A percentile compares a stretch with the other conserved stretches of the same genome.
These are phyloP conservation scores for Catajapyx aquilonaris DNA, from an alignment of 1,140 invertebrate species.

Conservation along the genomic window DNA sequence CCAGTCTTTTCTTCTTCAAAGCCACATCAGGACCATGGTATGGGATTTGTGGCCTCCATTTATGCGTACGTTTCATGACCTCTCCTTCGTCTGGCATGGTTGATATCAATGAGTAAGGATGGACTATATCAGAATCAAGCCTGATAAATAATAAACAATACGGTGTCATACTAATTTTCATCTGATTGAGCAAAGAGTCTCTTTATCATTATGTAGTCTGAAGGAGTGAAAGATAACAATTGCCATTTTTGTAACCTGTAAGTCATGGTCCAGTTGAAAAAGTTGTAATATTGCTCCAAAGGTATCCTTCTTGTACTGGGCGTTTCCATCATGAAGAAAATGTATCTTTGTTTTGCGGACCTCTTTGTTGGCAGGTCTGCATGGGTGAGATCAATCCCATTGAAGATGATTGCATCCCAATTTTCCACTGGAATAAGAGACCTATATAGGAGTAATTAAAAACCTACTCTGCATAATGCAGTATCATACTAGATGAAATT, in stretches of 20 bases:
- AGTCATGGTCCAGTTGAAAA: slow-evolving; percentile 37
- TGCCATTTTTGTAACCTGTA: too few species aligned
- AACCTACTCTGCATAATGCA: too few species aligned
- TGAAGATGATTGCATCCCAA: slow-evolving; percentile 24
- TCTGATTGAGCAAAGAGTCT: too few species aligned
- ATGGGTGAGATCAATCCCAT: slow-evolving; percentile 13
- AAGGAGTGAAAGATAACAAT: too few species aligned
- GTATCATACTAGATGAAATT: too few species aligned
- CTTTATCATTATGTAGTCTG: too few species aligned
- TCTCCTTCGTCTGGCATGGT: slow-evolving; percentile 10
- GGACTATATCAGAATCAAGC: slow-evolving; percentile 27
- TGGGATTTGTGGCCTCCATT: slow-evolving; percentile 3
- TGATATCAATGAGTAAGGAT: slow-evolving; percentile 21
- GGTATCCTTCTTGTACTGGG: slow-evolving; percentile 10
- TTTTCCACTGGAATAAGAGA: slow-evolving; percentile 12
- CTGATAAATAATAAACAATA: too few species aligned
- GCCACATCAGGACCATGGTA: background rate
- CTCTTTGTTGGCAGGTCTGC: slow-evolving; percentile 18
- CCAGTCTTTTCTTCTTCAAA: slow-evolving; percentile 10
- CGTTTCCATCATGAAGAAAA: slow-evolving; percentile 27
- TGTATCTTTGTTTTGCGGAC: slow-evolving; percentile 22
- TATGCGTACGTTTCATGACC: slow-evolving; percentile 7
- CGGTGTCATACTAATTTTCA: too few species aligned
- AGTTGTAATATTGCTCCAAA: slow-evolving; percentile 4
- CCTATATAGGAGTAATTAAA: too few species aligned